Evolutionary conservation across 2,888 invertebrate species (phyloP).

Genomic region (Tetheella fluctuosa): DNA sequence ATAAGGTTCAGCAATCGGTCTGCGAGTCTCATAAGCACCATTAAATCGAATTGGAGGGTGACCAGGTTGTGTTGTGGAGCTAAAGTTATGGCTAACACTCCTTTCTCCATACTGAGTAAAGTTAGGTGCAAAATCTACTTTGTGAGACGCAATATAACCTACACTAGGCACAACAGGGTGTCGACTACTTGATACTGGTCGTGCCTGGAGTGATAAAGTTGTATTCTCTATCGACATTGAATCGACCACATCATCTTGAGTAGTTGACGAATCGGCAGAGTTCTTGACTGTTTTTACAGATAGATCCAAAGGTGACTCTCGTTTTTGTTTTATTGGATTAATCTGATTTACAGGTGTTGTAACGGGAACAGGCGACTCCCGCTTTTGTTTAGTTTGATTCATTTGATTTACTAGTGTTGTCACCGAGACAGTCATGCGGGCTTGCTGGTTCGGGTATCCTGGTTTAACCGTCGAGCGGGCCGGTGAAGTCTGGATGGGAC

Average conservation of each 20-base stretch:
- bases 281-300: slow-evolving; percentile 95
- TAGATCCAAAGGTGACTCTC: slow-evolving; percentile 93
- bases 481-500: slow-evolving; percentile 67
- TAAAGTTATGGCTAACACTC: slow-evolving; percentile 52
- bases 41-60: slow-evolving; percentile 64
- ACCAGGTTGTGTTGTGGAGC: slow-evolving; percentile 44
- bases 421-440: slow-evolving; percentile 79
- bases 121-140: slow-evolving; percentile 91
- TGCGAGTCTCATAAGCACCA: slow-evolving; percentile 62
- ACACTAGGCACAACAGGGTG: slow-evolving; percentile 48
- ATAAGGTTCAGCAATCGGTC: slow-evolving; percentile 59
- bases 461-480: slow-evolving; percentile 67
- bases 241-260: slow-evolving; percentile 86
- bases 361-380: slow-evolving; percentile 88
- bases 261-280: slow-evolving; percentile 94
- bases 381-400: slow-evolving; percentile 70
- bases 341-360: slow-evolving; percentile 63
- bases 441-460: slow-evolving; percentile 70
- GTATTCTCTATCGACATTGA: slow-evolving; percentile 69
- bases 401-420: slow-evolving; percentile 78
- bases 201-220: slow-evolving; percentile 57
- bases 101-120: slow-evolving; percentile 83
- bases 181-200: slow-evolving; percentile 59
- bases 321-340: slow-evolving; percentile 81
- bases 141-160: slow-evolving; percentile 82